phyloP scores from a whole-genome alignment of 1,140 invertebrate species.

The Cryptotermes secundus region DNA sequence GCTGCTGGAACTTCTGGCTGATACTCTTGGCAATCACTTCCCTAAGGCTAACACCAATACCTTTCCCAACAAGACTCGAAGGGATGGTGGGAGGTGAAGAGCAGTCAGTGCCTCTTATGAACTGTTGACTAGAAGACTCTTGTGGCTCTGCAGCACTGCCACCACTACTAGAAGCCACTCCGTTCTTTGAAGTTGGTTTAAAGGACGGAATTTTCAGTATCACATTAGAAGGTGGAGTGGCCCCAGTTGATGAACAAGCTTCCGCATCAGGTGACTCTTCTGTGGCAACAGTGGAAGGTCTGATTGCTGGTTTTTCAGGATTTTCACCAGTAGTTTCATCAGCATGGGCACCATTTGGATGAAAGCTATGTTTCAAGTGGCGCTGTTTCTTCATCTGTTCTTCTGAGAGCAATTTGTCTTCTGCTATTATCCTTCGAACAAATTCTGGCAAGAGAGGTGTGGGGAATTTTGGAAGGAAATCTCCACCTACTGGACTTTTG shows the following conservation, averaged over 20 bases:
- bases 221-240: constrained; percentile 54
- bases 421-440: constrained; percentile 57
- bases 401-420: constrained; percentile 55
- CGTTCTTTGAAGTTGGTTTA: constrained; percentile 68
- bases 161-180: constrained; percentile 49
- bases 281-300: constrained; percentile 21
- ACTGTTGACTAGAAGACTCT: constrained; percentile 46
- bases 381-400: constrained; percentile 38
- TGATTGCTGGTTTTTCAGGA: constrained; percentile 32
- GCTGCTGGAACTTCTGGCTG: constrained; percentile 79
- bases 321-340: not conserved
- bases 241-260: constrained; percentile 19
- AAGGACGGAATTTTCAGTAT: constrained; percentile 93
- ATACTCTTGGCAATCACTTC: constrained; percentile 87
- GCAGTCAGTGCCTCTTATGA: constrained; percentile 48
- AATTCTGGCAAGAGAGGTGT: constrained; percentile 56
- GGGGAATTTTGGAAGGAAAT: constrained; percentile 38
- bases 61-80: constrained; percentile 52
- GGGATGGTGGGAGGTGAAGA: constrained; percentile 51
- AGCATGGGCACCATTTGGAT: constrained; percentile 25
- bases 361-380: not conserved
- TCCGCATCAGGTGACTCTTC: constrained; percentile 50
- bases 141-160: constrained; percentile 8
- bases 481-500: constrained; percentile 33
- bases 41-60: constrained; percentile 58